phyloP scores from a whole-genome alignment of 2,888 invertebrate genomes.

The Salticus scenicus region DNA sequence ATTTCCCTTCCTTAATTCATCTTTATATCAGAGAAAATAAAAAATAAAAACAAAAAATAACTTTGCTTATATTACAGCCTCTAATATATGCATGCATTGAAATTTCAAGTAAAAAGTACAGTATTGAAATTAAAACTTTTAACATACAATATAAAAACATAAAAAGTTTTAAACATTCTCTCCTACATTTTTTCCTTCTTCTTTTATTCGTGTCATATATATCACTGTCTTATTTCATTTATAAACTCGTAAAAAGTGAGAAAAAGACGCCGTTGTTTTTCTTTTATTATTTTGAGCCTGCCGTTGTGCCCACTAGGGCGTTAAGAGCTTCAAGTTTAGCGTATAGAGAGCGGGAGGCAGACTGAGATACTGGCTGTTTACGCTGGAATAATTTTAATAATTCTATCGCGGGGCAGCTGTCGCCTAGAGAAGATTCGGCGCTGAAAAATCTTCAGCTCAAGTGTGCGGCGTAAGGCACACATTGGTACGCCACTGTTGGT shows the following conservation, averaged over 20 bases:
- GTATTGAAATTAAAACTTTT: too few species aligned
- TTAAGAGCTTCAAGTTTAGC: background rate
- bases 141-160: too few species aligned
- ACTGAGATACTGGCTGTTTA: background rate
- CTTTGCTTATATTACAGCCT: too few species aligned
- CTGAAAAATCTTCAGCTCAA: constrained; percentile 1
- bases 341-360: background rate
- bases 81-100: too few species aligned
- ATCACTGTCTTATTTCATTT: constrained; percentile 5
- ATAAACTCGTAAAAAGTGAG: constrained; percentile 3
- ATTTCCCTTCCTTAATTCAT: too few species aligned
- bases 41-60: too few species aligned
- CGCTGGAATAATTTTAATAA: constrained; percentile 19
- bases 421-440: background rate
- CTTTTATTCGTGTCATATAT: background rate
- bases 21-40: too few species aligned
- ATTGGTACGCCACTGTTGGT: constrained; percentile 10
- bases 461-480: background rate
- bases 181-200: too few species aligned
- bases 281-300: background rate
- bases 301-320: background rate
- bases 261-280: background rate
- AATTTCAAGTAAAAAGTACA: too few species aligned
- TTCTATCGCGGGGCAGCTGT: background rate
- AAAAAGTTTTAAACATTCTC: too few species aligned